Conservation (phyloP, 2,797 vertebrate species). For the Acipenser ruthenus region DNA sequence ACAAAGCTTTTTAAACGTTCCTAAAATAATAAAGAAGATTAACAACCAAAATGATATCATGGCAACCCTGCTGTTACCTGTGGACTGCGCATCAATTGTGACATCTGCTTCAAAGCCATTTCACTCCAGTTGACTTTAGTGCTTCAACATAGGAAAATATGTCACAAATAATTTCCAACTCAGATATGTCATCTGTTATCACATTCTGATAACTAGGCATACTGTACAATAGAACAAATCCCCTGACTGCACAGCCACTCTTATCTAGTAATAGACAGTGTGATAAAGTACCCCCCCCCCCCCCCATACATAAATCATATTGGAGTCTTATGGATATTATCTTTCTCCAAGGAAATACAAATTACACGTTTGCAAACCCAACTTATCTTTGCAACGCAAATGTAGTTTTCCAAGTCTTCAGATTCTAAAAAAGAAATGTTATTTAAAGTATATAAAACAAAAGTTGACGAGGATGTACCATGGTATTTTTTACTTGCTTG, state of each 20-base stretch:
- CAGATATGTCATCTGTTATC: conserved; percentile 22
- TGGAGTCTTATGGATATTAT: not conserved
- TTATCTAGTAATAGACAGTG: conserved; percentile 2
- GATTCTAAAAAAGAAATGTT: not conserved
- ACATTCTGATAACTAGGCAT: conserved; percentile 20
- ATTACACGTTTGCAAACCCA: not conserved
- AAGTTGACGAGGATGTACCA: too few relatives aligned
- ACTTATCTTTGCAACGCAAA: not conserved
- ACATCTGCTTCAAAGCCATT: conserved; percentile 23
- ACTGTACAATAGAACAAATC: conserved; percentile 14
- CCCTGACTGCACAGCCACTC: not conserved
- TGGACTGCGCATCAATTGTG: conserved; percentile 7
- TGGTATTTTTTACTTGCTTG: too few relatives aligned
- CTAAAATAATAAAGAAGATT: too few relatives aligned
- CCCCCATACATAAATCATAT: conserved; percentile 9
- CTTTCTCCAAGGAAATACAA: conserved; percentile 8
- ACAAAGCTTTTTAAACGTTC: too few relatives aligned
- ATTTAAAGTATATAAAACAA: too few relatives aligned
- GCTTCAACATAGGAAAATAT: conserved; percentile 19
- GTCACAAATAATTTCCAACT: conserved; percentile 25
- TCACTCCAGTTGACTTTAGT: conserved; percentile 4
- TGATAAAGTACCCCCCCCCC: conserved; percentile 6
- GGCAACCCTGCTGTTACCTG: not conserved
- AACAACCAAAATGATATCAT: too few relatives aligned
- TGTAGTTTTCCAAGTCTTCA: not conserved